phyloP scores from a whole-genome alignment of 1,140 invertebrate species.

The Ruditapes philippinarum region DNA sequence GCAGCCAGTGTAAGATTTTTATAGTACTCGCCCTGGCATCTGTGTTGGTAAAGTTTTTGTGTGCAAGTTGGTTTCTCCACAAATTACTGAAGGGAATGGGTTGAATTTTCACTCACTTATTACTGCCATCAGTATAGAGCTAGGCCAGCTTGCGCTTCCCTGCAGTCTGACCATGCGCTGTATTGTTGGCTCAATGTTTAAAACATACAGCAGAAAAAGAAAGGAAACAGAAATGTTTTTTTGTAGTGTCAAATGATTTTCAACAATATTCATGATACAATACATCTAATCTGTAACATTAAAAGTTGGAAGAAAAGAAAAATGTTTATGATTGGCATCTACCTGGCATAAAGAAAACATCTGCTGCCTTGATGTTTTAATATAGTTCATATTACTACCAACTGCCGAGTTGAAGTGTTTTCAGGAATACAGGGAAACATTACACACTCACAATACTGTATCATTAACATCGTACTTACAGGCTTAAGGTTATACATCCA shows the following conservation, averaged over 20 bases:
- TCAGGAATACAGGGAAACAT: conserved; percentile 46
- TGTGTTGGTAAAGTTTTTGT: too few species aligned
- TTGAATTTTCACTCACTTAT: too few species aligned
- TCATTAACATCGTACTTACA: not conserved
- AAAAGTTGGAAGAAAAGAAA: not conserved
- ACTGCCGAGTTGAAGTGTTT: conserved; percentile 40
- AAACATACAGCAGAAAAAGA: too few species aligned
- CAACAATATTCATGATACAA: conserved; percentile 17
- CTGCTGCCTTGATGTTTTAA: conserved; percentile 58
- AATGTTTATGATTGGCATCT: conserved; percentile 21
- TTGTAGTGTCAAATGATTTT: conserved; percentile 9
- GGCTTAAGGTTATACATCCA: too few species aligned
- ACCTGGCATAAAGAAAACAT: conserved; percentile 26
- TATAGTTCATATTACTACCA: conserved; percentile 56
- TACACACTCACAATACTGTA: conserved; percentile 46
- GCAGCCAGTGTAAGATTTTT: too few species aligned
- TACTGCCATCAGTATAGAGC: too few species aligned
- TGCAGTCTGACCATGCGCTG: too few species aligned
- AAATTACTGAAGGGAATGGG: too few species aligned
- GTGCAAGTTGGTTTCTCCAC: too few species aligned
- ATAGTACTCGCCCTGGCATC: too few species aligned
- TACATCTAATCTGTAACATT: conserved; percentile 14
- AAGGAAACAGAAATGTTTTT: not conserved
- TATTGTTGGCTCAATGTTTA: too few species aligned
- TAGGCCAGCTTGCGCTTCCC: too few species aligned